Conservation (phyloP, 2,113 vertebrate genomes). For the Isurus oxyrinchus region DNA sequence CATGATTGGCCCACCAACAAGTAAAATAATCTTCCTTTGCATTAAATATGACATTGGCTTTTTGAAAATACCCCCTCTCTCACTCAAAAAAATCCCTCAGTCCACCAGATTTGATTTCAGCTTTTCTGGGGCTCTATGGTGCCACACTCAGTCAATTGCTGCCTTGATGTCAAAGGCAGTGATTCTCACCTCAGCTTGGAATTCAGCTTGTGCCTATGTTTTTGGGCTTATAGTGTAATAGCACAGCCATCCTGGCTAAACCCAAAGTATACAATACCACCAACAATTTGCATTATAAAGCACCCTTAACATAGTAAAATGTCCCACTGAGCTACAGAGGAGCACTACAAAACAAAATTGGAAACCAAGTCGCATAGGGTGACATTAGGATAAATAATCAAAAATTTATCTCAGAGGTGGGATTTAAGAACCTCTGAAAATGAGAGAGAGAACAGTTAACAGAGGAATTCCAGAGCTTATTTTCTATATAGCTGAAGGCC, state of each 20-base stretch:
- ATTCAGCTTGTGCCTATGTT: neutral
- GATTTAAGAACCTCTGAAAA: neutral
- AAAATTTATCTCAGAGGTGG: neutral
- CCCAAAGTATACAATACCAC: neutral
- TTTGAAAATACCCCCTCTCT: too few relatives aligned
- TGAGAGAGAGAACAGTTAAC: neutral
- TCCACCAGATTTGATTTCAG: neutral
- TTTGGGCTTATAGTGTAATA: neutral
- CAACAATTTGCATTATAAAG: neutral
- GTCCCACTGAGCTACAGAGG: neutral
- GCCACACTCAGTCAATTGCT: neutral
- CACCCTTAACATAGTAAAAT: neutral
- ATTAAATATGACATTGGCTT: too few relatives aligned
- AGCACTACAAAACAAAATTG: neutral
- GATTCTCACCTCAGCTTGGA: neutral
- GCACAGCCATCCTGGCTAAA: neutral
- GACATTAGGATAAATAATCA: neutral
- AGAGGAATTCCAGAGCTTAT: neutral
- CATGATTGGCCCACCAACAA: neutral
- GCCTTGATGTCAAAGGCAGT: neutral
- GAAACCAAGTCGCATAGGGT: neutral
- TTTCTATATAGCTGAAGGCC: neutral
- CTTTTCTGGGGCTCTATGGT: neutral
- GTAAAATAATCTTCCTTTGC: neutral
- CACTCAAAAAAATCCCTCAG: too few relatives aligned